Conservation (phyloP, 2,888 invertebrate species). For the Ochropleura plecta region DNA sequence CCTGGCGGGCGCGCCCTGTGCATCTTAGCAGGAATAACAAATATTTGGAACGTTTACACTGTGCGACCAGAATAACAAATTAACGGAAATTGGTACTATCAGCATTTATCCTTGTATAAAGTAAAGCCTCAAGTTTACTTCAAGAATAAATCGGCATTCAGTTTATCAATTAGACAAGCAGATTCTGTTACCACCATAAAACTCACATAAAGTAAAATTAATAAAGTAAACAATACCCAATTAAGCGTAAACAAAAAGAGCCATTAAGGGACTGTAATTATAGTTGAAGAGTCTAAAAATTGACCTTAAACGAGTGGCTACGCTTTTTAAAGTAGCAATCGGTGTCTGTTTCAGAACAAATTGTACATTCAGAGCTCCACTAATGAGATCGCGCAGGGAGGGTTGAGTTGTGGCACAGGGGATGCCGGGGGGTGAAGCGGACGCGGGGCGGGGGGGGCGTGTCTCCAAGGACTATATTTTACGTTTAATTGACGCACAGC, state of each 20-base stretch:
- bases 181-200: neutral
- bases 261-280: slow-evolving; percentile 65
- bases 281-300: slow-evolving; percentile 67
- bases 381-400: slow-evolving; percentile 85
- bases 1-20: slow-evolving; percentile 75
- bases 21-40: slow-evolving; percentile 59
- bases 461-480: slow-evolving; percentile 88
- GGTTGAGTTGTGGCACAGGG: slow-evolving; percentile 75
- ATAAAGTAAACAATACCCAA: slow-evolving; percentile 38
- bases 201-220: slow-evolving; percentile 14
- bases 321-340: slow-evolving; percentile 85
- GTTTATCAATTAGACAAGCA: slow-evolving; percentile 5
- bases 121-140: neutral
- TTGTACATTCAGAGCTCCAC: slow-evolving; percentile 87
- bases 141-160: neutral
- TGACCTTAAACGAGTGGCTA: slow-evolving; percentile 81
- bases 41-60: slow-evolving; percentile 41
- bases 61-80: slow-evolving; percentile 43
- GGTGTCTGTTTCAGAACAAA: slow-evolving; percentile 88
- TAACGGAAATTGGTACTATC: slow-evolving; percentile 18
- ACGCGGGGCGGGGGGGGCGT: slow-evolving; percentile 65
- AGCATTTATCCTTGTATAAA: slow-evolving; percentile 9
- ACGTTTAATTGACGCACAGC: slow-evolving; percentile 90
- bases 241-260: slow-evolving; percentile 60
- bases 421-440: slow-evolving; percentile 67